Base-by-base conservation (phyloP, 2,797 vertebrate genomes). In the Siniperca obscura region DNA sequence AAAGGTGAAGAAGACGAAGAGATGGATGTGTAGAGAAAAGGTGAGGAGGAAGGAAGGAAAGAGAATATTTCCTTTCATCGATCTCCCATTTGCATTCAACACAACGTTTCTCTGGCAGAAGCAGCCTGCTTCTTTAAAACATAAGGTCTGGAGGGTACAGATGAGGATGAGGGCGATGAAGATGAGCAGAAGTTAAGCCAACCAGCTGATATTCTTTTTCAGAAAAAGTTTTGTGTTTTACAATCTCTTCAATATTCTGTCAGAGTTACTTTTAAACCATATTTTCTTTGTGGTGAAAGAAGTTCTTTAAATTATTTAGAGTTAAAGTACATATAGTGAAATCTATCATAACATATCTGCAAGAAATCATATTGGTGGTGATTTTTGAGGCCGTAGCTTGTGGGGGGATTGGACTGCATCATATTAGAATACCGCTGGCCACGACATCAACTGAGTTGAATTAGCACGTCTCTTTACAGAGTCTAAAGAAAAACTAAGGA, bases 21-120 rank as follows among this genome's bases (percentile, higher is more conserved):
- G n/a, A 38, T 17, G 9, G n/a, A 30, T 17, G 17, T 6, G 38
- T 6, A 14, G n/a, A 34, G 56, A 38, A 12, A 13, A 30, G 27
- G 69, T 14, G 7, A 21, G 48, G 34, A 13, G 12, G 25, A 11
- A 25, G 34, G 14, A 5, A 22, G 4, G 14, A 17, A 34, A 53
- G 16, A 50, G 3, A 34, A 53, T 5, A 36, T 50, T 48, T 68
- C 55, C 50, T 42, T 30, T 46, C 2, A 6, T 19, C 53, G 25
- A 60, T 42, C 25, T 34, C 11, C 9, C 36, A 30, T 73, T 61
- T 55, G 50, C 50, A 57, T 74, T 74, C 50, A 65, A 4, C n/a
- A 8, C 13, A 17, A 42, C 27, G 40, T 64, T 44, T 17, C 6
- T 1, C 25, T 19, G 1, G 22, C 67, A 55, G 68, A 60, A 50